phyloP scores from a whole-genome alignment of 2,113 vertebrate species.

The Balaeniceps rex region DNA sequence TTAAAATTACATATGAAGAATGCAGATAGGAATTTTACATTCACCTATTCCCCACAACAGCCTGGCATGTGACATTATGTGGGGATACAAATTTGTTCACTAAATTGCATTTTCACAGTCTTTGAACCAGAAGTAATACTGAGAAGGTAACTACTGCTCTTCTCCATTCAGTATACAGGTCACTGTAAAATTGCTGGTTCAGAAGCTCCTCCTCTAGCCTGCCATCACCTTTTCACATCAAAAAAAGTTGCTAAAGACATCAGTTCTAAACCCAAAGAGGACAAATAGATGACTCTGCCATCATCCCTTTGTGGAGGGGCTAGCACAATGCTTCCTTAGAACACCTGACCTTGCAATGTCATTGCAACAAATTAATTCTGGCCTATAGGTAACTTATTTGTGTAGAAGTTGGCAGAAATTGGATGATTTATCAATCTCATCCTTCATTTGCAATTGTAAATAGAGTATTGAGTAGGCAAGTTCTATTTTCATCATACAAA shows the following conservation, averaged over 20 bases:
- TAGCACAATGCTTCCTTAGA: background rate
- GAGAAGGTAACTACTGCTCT: background rate
- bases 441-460: constrained; percentile 69
- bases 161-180: constrained; percentile 7
- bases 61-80: background rate
- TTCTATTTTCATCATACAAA: constrained; percentile 64
- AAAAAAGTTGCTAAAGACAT: constrained; percentile 49
- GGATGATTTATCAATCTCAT: constrained; percentile 61
- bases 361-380: constrained; percentile 57
- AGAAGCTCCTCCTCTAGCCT: constrained; percentile 31
- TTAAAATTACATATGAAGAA: constrained; percentile 7
- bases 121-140: constrained; percentile 6
- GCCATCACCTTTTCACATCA: constrained; percentile 7
- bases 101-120: constrained; percentile 9
- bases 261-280: constrained; percentile 11
- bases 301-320: background rate
- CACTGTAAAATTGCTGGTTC: constrained; percentile 31
- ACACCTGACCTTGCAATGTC: constrained; percentile 25
- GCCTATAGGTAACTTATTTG: constrained; percentile 52
- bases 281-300: constrained; percentile 1
- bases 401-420: constrained; percentile 56
- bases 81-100: background rate
- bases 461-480: constrained; percentile 57
- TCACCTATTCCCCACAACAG: background rate
- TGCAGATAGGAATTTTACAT: constrained; percentile 10